Base-by-base conservation (phyloP, 2,797 vertebrate species). In the Naso thynnoides region DNA sequence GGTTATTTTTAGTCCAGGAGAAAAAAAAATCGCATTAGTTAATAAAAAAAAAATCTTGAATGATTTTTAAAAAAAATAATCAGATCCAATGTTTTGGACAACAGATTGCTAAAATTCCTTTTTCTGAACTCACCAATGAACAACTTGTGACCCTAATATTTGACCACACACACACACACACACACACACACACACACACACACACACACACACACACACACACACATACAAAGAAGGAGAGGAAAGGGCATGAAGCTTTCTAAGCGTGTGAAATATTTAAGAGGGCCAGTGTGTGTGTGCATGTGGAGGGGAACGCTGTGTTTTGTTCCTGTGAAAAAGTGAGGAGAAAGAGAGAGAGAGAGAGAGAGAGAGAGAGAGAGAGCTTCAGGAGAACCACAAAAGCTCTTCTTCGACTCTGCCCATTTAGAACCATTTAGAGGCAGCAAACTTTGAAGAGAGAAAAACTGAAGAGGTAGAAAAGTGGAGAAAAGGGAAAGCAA, bases 191-290 rank as follows among this genome's bases (percentile, higher is more conserved):
- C 39, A 31, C 47, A 62, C 57, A 68, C 58, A 44, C 63, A 76
- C 38, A 62, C 36, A 45, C 56, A 67, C 38, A 49, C 38, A 71
- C 36, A 38, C 48, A 54, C 52, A 36, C 47, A 42, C 59, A 31
- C 41, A 14, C 23, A 24, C 13, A 67, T 53, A 54, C 41, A 47
- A 10, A 80, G 52, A 58, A 26, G 50, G 29, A 70, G 63, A 66
- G 53, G 23, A 67, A 62, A 67, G 31, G 27, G 49, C 57, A 66
- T 64, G 56, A 79, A 81, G 59, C 55, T 70, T 45, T 73, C 70
- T 64, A 57, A 75, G 70, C 44, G 54, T 88, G 82, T 88, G 81
- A 87, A 88, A 88, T 90, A 89, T 86, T 84, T 73, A 87, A 66
- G 52, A 86, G 77, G 76, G 74, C 61, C 57, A 76, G 76, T 55